Percentiles rank a stretch among this genome's conserved stretches.
Conservation (phyloP, 2,888 invertebrate genomes). For the Teleiodes luculella region DNA sequence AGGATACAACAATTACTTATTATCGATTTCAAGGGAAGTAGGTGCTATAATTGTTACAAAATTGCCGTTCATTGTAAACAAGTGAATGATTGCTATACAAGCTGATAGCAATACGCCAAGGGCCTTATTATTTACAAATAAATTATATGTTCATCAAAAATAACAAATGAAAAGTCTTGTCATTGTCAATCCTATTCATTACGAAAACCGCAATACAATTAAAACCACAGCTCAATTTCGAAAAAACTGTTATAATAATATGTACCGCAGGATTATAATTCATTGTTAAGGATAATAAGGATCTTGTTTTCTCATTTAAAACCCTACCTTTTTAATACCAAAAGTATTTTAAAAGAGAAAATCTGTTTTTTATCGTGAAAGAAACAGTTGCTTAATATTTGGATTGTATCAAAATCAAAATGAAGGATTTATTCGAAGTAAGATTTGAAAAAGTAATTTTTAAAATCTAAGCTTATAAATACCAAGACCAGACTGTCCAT, state of each 20-base stretch:
- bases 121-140: constrained; percentile 24
- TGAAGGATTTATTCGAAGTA: too few species aligned
- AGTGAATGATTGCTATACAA: neutral
- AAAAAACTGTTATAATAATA: neutral
- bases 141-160: constrained; percentile 40
- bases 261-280: neutral
- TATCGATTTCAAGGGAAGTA: neutral
- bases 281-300: neutral
- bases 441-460: too few species aligned
- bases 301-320: neutral
- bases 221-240: constrained; percentile 44
- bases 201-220: constrained; percentile 49
- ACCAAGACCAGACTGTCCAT: too few species aligned
- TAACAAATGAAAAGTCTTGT: constrained; percentile 36
- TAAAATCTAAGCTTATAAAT: too few species aligned
- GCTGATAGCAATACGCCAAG: neutral
- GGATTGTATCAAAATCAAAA: too few species aligned
- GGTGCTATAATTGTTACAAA: neutral
- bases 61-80: neutral
- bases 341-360: too few species aligned
- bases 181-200: constrained; percentile 29
- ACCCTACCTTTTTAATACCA: too few species aligned
- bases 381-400: too few species aligned
- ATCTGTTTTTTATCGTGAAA: too few species aligned
- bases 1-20: too few species aligned